Conservation (phyloP, 1,140 invertebrate species). For the Drosophila sp. region DNA sequence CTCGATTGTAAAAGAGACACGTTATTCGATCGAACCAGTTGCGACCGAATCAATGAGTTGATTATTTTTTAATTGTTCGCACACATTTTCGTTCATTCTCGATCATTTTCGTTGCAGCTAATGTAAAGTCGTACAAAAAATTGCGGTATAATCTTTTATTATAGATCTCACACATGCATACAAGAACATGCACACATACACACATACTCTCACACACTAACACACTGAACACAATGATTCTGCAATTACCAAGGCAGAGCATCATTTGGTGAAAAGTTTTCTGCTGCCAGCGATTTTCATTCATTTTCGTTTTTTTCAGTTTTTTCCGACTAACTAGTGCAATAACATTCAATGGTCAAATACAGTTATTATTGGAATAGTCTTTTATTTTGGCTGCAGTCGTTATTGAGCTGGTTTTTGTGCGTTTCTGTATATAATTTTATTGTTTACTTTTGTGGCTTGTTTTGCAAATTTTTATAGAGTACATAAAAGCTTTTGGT, state of each 20-base stretch:
- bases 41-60: no score
- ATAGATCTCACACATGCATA: neutral
- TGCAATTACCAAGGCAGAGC: constrained; percentile 25
- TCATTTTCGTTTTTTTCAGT: constrained; percentile 23
- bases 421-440: constrained; percentile 48
- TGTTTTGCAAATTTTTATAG: constrained; percentile 69
- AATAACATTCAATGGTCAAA: constrained; percentile 78
- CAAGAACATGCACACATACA: neutral
- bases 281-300: constrained; percentile 56
- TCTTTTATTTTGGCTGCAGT: constrained; percentile 39
- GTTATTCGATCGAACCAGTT: no score
- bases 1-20: no score
- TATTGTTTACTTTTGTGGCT: constrained; percentile 64
- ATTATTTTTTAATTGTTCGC: no score
- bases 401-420: constrained; percentile 52
- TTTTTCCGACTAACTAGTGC: constrained; percentile 66
- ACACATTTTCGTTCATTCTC: no score
- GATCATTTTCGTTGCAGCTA: no score
- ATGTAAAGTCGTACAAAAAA: no score
- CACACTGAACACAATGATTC: constrained; percentile 22
- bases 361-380: constrained; percentile 71
- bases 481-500: constrained; percentile 69
- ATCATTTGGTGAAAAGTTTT: constrained; percentile 55
- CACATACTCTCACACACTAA: neutral
- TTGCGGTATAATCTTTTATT: no score